Conservation (phyloP, 2,113 vertebrate genomes). For the Chaetodon trifascialis region DNA sequence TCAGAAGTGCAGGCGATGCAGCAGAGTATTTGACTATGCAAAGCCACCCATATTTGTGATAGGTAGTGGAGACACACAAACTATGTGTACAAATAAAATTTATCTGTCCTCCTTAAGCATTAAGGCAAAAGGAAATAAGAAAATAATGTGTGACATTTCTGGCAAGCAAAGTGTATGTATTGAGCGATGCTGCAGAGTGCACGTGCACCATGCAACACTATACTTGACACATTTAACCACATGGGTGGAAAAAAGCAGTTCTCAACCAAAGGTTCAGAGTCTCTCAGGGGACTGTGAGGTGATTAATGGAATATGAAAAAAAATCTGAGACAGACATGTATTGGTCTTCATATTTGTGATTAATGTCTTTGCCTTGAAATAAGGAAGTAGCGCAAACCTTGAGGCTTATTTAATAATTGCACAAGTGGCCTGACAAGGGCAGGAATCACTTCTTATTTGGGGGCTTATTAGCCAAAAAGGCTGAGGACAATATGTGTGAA, state of each 20-base stretch:
- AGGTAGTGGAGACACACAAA: not conserved
- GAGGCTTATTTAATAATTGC: not conserved
- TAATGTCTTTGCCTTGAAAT: not conserved
- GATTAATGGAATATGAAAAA: conserved; percentile 13
- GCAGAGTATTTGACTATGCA: not conserved
- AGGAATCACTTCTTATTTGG: not conserved
- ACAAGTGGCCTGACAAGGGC: not conserved
- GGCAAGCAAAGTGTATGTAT: too few species aligned
- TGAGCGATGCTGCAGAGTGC: not conserved
- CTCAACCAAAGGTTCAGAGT: not conserved
- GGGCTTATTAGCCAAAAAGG: not conserved
- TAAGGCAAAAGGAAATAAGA: not conserved
- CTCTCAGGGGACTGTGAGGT: not conserved
- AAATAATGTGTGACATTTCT: not conserved
- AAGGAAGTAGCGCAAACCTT: not conserved
- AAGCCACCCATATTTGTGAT: not conserved
- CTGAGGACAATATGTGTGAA: not conserved
- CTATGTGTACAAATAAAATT: not conserved
- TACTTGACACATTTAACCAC: conserved; percentile 31
- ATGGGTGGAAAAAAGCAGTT: not conserved
- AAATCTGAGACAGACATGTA: not conserved
- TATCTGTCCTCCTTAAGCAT: not conserved
- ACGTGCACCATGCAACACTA: conserved; percentile 16
- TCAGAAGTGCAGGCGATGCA: not conserved
- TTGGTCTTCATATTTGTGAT: not conserved